These are phyloP conservation scores for Copidosoma aretas DNA, from an alignment of 2,888 invertebrate species.

Conservation along the genomic window DNA sequence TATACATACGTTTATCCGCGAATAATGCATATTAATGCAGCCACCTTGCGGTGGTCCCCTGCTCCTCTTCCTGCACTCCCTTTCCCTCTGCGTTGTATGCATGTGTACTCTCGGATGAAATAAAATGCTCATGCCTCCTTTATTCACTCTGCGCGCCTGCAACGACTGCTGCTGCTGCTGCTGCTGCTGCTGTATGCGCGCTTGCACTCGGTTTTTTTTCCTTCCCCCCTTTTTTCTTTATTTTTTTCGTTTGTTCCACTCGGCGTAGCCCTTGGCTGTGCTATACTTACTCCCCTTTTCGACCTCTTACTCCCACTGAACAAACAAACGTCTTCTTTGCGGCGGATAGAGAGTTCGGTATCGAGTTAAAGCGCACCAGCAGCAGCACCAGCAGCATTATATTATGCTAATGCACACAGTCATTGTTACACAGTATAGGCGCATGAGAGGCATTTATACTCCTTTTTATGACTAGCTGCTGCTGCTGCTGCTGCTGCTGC, in stretches of 20 bases:
- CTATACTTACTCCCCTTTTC: neutral
- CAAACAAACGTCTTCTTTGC: slow-evolving; percentile 37
- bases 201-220: slow-evolving; percentile 4
- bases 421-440: slow-evolving; percentile 28
- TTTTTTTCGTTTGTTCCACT: too few relatives aligned
- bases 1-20: slow-evolving; percentile 42
- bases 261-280: too few relatives aligned
- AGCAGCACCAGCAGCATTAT: neutral
- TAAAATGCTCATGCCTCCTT: slow-evolving; percentile 35
- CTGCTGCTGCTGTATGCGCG: neutral
- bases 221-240: neutral
- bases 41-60: slow-evolving; percentile 33
- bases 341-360: neutral
- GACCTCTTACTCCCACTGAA: slow-evolving; percentile 32
- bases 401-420: slow-evolving; percentile 34
- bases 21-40: slow-evolving; percentile 48
- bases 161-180: neutral
- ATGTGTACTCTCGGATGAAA: slow-evolving; percentile 16
- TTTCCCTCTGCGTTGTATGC: slow-evolving; percentile 5
- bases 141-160: slow-evolving; percentile 15
- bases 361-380: slow-evolving; percentile 24
- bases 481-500: too few relatives aligned
- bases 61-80: too few relatives aligned
- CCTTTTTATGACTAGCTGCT: too few relatives aligned
- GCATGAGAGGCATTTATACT: slow-evolving; percentile 15